Evolutionary conservation across 2,888 invertebrate species (phyloP), one percentile per base, ranked within the genome.

Genomic region (Drosophila ustulata): DNA sequence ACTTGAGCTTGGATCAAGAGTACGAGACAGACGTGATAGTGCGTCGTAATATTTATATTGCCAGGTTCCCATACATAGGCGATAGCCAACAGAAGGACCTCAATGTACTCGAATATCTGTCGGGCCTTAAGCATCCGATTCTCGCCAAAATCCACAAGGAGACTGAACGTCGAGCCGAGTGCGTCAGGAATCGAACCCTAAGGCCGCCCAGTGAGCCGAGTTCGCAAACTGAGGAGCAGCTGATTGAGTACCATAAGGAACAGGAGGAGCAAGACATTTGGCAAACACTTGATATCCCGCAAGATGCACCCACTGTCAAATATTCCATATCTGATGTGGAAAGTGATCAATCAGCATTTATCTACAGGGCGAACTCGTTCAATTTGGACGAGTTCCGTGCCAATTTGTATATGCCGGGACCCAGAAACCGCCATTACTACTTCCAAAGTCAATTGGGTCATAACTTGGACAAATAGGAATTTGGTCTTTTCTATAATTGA

Each of bases 1-100:
- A 82, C 0, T 34, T 92, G 32, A 79, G 78, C 4, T 28, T 58
- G 1, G 85, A 90, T 0, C 61, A 88, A 7, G 90, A 91, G 65
- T 59, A 73, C 3, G 90, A 91, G 37, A 75, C 89, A 2, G 84
- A 86, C 3, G 6, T 91, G 2, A 69, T 90, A 4, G n/a, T 91
- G 25, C 75, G 85, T 25, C 84, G 91, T 0, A 92, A 92, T 61
- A 68, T 76, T 1, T 90, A 74, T 32, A 46, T 53, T 9, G 2
- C 25, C 3, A 30, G 37, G 18, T 56, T 89, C 71, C 73, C 87
- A 1, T 91, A 81, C 41, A 25, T 91, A 30, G 83, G 81, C 0
- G 78, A 90, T 45, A 32, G 47, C 0, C 67, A 68, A 1, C 75
- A 77, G 2, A 7, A 4, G 6, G 55, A 88, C 89, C 0, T 70